These are phyloP conservation scores for Epinephelus fuscoguttatus DNA, from an alignment of 2,113 vertebrate species.

Conservation along the genomic window DNA sequence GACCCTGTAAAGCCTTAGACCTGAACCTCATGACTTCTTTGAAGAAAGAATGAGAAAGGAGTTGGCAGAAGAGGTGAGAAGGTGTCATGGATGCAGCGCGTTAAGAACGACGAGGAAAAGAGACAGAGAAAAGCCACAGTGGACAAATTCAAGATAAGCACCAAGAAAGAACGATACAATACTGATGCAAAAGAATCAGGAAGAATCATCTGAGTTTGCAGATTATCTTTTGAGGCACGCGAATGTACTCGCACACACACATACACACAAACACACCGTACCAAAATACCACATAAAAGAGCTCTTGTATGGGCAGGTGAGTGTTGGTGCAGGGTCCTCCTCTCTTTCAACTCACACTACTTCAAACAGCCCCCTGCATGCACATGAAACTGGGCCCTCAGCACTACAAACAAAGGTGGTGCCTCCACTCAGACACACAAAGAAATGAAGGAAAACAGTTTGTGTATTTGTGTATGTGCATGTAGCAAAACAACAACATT, in stretches of 20 bases:
- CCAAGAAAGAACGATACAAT: not conserved
- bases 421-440: slow-evolving; percentile 39
- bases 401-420: slow-evolving; percentile 80
- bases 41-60: slow-evolving; percentile 6
- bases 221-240: slow-evolving; percentile 47
- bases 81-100: slow-evolving; percentile 8
- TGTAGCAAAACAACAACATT: not conserved
- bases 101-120: not conserved
- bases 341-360: slow-evolving; percentile 81
- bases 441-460: slow-evolving; percentile 21
- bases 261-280: slow-evolving; percentile 48
- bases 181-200: slow-evolving; percentile 41
- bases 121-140: not conserved
- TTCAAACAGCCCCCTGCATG: slow-evolving; percentile 80
- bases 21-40: slow-evolving; percentile 56
- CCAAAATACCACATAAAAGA: slow-evolving; percentile 81
- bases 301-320: slow-evolving; percentile 78
- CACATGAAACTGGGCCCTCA: slow-evolving; percentile 75
- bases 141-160: not conserved
- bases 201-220: slow-evolving; percentile 30
- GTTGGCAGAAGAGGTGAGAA: slow-evolving; percentile 14
- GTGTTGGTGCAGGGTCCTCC: slow-evolving; percentile 59
- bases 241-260: slow-evolving; percentile 24
- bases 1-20: slow-evolving; percentile 44
- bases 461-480: not conserved